These are phyloP conservation scores for Ctenomys sociabilis DNA, from an alignment of 2,113 vertebrate species.

Conservation along the genomic window DNA sequence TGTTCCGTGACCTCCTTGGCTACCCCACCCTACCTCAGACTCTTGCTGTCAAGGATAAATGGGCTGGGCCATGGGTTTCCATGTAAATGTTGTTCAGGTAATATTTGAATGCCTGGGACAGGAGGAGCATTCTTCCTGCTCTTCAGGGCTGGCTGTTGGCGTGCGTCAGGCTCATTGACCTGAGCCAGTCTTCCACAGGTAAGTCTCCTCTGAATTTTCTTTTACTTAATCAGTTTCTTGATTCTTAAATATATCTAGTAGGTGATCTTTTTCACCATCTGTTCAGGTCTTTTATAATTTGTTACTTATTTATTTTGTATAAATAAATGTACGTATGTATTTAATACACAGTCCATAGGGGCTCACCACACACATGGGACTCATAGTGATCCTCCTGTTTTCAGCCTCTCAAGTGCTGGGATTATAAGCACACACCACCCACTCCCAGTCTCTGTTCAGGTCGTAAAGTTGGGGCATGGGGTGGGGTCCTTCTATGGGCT, in stretches of 20 bases:
- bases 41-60: neutral
- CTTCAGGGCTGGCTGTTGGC: neutral
- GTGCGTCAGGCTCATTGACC: neutral
- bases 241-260: neutral
- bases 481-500: neutral
- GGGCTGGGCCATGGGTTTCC: neutral
- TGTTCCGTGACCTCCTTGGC: neutral
- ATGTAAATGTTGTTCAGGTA: constrained; percentile 57
- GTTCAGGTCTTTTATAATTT: neutral
- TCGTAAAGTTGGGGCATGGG: neutral
- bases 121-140: constrained; percentile 24
- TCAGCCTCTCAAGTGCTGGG: no score
- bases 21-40: constrained; percentile 47
- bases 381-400: no score
- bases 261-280: neutral
- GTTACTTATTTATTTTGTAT: no score
- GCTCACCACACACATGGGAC: no score
- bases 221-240: neutral
- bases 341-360: no score
- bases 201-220: constrained; percentile 11
- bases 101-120: constrained; percentile 57
- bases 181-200: neutral
- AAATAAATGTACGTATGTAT: no score
- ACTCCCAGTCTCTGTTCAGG: neutral
- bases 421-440: no score